Conservation (phyloP, 2,797 vertebrate genomes). For the Molossus alvarezi region DNA sequence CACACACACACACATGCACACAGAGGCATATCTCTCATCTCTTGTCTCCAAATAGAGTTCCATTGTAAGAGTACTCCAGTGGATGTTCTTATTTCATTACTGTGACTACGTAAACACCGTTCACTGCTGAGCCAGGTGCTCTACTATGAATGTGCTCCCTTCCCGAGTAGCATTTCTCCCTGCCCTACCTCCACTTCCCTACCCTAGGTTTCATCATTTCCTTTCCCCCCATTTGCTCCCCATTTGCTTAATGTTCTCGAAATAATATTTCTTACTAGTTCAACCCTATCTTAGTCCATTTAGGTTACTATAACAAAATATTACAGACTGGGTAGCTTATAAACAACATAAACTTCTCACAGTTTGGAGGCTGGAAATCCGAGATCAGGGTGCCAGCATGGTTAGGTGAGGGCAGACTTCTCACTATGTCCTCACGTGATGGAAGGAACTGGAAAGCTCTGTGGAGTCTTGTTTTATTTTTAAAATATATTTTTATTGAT, state of each 20-base stretch:
- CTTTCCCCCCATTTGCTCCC: neutral
- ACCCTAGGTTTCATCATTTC: neutral
- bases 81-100: neutral
- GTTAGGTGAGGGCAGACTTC: neutral
- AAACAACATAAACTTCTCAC: neutral
- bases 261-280: neutral
- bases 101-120: neutral
- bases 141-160: neutral
- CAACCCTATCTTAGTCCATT: neutral
- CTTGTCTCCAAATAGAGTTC: slow-evolving; percentile 14
- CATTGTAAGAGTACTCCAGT: neutral
- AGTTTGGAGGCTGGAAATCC: neutral
- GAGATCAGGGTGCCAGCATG: neutral
- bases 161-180: neutral
- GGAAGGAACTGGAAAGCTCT: neutral
- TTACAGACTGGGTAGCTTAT: neutral
- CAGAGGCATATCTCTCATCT: neutral
- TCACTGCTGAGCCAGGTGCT: neutral
- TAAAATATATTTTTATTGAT: too few species aligned
- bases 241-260: neutral
- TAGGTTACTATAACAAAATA: neutral
- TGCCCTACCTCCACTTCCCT: neutral
- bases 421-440: neutral
- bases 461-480: neutral
- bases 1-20: neutral